Conservation (phyloP, 1,140 invertebrate genomes). For the Cheumatopsyche charites region DNA sequence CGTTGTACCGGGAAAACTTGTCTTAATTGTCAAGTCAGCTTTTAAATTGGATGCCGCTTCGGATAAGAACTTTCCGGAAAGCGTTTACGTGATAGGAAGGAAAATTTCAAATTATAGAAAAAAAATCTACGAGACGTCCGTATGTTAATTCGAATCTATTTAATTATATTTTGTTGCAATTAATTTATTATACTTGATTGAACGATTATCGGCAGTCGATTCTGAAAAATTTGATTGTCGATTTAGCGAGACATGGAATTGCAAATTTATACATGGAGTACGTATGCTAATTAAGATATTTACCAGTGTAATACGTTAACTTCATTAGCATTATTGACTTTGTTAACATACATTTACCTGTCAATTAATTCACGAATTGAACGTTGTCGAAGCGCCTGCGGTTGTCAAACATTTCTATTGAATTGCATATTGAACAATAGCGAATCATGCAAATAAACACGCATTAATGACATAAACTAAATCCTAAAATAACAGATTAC, state of each 20-base stretch:
- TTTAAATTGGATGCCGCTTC: constrained; percentile 32
- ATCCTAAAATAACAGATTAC: no score
- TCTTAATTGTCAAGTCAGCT: constrained; percentile 41
- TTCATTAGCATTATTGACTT: constrained; percentile 22
- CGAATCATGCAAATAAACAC: no score
- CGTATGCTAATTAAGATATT: constrained; percentile 3
- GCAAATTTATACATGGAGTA: no score
- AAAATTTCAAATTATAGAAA: constrained; percentile 14
- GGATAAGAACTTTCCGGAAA: constrained; percentile 25
- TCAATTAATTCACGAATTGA: constrained; percentile 10
- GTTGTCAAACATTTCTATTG: background rate
- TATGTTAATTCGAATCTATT: no score
- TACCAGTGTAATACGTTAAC: constrained; percentile 10
- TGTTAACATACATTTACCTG: constrained; percentile 10
- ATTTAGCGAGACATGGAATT: no score
- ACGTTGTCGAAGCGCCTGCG: background rate
- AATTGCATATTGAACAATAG: background rate
- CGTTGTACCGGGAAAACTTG: constrained; percentile 40
- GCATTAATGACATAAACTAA: no score
- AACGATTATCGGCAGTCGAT: no score
- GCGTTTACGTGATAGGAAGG: background rate
- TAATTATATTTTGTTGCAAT: no score
- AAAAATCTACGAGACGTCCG: background rate
- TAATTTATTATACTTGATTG: no score
- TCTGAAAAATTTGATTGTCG: no score